These are phyloP conservation scores for Brachyrhaphis roseni DNA, from an alignment of 2,797 vertebrate genomes.

Conservation along the genomic window DNA sequence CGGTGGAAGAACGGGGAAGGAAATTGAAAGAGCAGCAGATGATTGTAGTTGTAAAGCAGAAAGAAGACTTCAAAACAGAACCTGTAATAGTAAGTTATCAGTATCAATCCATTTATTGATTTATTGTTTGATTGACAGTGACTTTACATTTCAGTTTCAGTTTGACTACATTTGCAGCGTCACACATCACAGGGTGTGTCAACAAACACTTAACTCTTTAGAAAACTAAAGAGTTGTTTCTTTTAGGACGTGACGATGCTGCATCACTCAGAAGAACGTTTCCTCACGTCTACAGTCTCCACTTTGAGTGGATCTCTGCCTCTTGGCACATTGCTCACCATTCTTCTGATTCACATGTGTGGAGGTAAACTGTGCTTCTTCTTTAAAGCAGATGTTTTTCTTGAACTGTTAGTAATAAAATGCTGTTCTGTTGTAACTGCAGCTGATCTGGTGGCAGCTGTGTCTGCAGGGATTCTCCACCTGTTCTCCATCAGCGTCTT, in stretches of 20 bases:
- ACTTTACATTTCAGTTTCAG: background rate
- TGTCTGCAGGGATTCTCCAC: background rate
- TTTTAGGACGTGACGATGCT: background rate
- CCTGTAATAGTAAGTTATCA: background rate
- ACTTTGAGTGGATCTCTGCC: background rate
- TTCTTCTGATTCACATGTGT: background rate
- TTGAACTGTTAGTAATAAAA: background rate
- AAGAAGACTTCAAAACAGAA: background rate
- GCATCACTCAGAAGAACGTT: accelerated
- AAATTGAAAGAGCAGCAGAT: background rate
- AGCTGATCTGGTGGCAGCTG: background rate
- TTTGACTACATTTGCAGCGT: background rate
- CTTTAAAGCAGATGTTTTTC: background rate
- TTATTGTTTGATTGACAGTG: background rate
- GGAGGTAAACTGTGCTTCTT: background rate
- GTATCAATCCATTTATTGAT: background rate
- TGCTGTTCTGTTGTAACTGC: background rate
- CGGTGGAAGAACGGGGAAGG: background rate
- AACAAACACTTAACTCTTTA: background rate
- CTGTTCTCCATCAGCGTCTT: background rate
- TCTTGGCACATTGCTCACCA: background rate
- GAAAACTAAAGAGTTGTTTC: background rate
- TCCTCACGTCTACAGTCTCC: background rate
- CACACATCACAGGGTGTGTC: background rate
- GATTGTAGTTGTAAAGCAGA: background rate